Evolutionary conservation across 2,888 invertebrate genomes (phyloP), one percentile per base, ranked within the genome.

Genomic region (Macropis europaea): DNA sequence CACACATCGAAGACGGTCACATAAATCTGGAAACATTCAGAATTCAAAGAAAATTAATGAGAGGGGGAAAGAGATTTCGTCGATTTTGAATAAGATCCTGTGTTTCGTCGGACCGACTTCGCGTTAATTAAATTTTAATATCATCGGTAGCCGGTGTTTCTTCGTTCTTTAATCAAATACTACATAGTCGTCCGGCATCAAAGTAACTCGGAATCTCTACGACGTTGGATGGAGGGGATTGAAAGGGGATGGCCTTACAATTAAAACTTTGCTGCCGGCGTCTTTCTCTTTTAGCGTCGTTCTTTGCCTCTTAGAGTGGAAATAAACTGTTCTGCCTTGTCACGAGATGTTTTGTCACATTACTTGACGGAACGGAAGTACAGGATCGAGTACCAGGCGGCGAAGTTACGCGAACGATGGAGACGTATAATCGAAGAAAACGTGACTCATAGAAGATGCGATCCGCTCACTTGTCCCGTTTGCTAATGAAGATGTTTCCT

Each of bases 401-500:
- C 11, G 11, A 80, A 81, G 77, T 83, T 81, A 79, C 76, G 79
- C 78, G 72, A 73, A 72, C 74, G 77, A 76, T 75, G 74, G 62
- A 74, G 75, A 80, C 67, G 69, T 72, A 66, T 60, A 63, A 64
- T 42, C 24, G 1, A 45, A 57, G 63, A 50, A 63, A 67, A 52
- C 45, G 63, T 54, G 59, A 70, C 66, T 53, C 56, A 68, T 54
- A 68, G 60, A 63, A 62, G 71, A 70, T 73, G 64, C 69, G 77
- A 77, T 75, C 77, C 73, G 57, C 66, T 71, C 64, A 67, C 57
- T 77, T 71, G 71, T 77, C 62, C 63, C 68, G 66, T 76, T 68
- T 77, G 80, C 82, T 82, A 84, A 83, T 81, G 81, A 83, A 81
- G 82, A 81, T 72, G 79, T 79, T 80, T 80, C 73, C 71, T 47